phyloP scores from a whole-genome alignment of 2,888 invertebrate genomes.

The Hofmannophila pseudospretella region DNA sequence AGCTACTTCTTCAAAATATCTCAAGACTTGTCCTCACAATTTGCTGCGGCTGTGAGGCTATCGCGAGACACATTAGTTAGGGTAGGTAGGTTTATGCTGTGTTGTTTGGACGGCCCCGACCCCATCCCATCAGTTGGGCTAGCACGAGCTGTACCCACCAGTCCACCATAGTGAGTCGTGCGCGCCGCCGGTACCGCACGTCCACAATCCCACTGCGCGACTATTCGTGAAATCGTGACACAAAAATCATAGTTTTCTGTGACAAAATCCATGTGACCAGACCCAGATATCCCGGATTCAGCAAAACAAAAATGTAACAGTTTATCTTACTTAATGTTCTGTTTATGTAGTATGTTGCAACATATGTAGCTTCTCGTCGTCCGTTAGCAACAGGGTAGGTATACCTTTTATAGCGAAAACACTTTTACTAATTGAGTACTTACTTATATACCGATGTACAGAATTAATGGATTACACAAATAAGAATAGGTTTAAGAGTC shows the following conservation, averaged over 20 bases:
- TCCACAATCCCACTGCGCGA: not conserved
- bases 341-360: too few species aligned
- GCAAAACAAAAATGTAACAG: not conserved
- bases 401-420: too few species aligned
- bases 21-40: constrained; percentile 15
- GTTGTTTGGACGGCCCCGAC: constrained; percentile 58
- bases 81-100: constrained; percentile 41
- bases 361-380: too few species aligned
- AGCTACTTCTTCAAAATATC: constrained; percentile 17
- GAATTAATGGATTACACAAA: too few species aligned
- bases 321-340: too few species aligned
- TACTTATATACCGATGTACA: too few species aligned
- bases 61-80: constrained; percentile 29
- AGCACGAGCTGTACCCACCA: constrained; percentile 11
- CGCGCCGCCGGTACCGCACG: constrained; percentile 12
- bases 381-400: too few species aligned
- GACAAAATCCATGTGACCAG: constrained; percentile 5
- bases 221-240: constrained; percentile 6
- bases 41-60: constrained; percentile 16
- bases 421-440: too few species aligned
- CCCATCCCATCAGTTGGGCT: constrained; percentile 52
- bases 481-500: too few species aligned
- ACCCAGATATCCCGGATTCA: too few species aligned
- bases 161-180: constrained; percentile 11
- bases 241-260: constrained; percentile 3